Base-by-base conservation (phyloP, 2,797 vertebrate species). In the Xyrichtys novacula region DNA sequence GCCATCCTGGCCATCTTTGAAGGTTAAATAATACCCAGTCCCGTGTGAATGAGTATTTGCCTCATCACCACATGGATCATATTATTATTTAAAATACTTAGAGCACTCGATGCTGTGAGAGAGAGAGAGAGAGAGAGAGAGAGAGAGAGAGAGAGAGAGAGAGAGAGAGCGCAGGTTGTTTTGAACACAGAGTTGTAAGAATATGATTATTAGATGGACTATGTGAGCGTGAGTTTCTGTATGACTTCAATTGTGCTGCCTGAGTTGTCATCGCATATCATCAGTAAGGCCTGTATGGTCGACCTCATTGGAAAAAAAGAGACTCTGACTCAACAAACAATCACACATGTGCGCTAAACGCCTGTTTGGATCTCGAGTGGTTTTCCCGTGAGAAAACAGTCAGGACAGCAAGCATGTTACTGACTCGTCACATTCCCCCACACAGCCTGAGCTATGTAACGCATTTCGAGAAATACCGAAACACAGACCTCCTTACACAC, bases 351-450 rank as follows among this genome's bases (percentile, higher is more conserved):
- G 75, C 71, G 57, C 87, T 48, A 85, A 84, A 78, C 74, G 80
- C 58, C 78, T 79, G 78, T 75, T 73, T 56, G 83, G 44, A 56
- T 64, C 60, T 46, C 38, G 55, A 44, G 20, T 39, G 23, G 64
- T 85, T 93, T 93, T 92, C 91, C 91, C 89, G 85, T 93, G 91
- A 91, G 92, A 93, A 93, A 89, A 90, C 86, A 85, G 80, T 71
- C 46, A 23, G 65, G 78, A 55, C 68, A 29, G 65, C 62, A 69
- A 76, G 72, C 53, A 73, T 84, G 78, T 72, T 89, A 88, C 85
- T 55, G 65, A 85, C 65, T 83, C 71, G 83, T 83, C 81, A 92
- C 91, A 92, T 92, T 91, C 90, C 89, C 76, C 76, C 60, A 46
- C 60, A 81, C 82, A 76, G 88, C 72, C 87, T 70, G 65, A 85